Conservation (phyloP, 2,113 vertebrate species). For the Pangasianodon hypophthalmus region DNA sequence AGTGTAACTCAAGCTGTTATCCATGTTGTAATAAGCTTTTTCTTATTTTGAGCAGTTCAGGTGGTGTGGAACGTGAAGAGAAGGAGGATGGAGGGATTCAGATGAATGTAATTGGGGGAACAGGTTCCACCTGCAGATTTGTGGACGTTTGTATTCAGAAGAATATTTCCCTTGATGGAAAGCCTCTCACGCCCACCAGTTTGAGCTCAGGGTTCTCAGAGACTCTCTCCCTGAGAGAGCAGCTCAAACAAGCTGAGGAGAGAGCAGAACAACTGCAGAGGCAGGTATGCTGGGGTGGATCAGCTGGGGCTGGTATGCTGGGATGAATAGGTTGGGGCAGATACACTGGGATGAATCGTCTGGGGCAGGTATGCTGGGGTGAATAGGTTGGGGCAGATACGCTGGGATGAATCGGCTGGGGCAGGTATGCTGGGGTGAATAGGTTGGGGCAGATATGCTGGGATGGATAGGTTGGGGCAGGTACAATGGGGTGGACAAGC, state of each 20-base stretch:
- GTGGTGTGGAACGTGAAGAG: slow-evolving; percentile 65
- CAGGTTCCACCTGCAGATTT: slow-evolving; percentile 65
- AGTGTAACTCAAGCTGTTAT: neutral
- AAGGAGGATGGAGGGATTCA: slow-evolving; percentile 65
- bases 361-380: neutral
- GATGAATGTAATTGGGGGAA: slow-evolving; percentile 61
- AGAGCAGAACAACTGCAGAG: slow-evolving; percentile 75
- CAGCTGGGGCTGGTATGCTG: neutral
- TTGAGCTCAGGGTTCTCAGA: slow-evolving; percentile 74
- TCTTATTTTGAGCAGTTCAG: slow-evolving; percentile 63
- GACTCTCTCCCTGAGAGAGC: slow-evolving; percentile 75
- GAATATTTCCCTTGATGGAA: slow-evolving; percentile 80
- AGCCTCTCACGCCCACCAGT: slow-evolving; percentile 69
- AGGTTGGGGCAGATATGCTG: neutral
- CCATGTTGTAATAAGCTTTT: too few relatives aligned
- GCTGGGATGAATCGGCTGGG: neutral
- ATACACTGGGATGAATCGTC: slow-evolving; percentile 66
- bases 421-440: neutral
- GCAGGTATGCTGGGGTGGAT: slow-evolving; percentile 69
- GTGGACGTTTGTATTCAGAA: slow-evolving; percentile 79
- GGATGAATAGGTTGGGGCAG: slow-evolving; percentile 71
- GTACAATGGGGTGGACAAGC: neutral
- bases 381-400: too few relatives aligned
- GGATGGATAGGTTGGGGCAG: neutral
- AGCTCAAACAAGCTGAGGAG: slow-evolving; percentile 81